Evolutionary conservation across 2,113 vertebrate genomes (phyloP), one percentile per base, ranked within the genome.

Genomic region (Dromiciops gliroides): DNA sequence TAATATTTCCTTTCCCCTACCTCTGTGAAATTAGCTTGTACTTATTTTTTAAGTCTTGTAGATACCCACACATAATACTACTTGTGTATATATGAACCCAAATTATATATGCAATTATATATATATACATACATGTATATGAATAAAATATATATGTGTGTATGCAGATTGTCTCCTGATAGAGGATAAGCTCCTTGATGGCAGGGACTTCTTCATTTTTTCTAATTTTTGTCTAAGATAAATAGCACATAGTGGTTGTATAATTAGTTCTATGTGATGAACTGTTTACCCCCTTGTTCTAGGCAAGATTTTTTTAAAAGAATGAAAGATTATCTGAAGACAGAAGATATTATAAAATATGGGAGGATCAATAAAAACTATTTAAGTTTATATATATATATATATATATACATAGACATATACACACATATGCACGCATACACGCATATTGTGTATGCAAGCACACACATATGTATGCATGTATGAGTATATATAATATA

Each of bases 131-230:
- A 12, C 14, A 37, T 67, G 14, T 37, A 12, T 14, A n/a, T n/a
- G n/a, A n/a, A n/a, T n/a, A n/a, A n/a, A n/a, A 56, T 2, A 28
- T 11, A 56, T 11, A 0, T 11, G 0, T 11, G 11, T 28, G 2
- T 56, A 75, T 19, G 31, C 11, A 67, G 37, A 75, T 19, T 75
- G 31, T n/a, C 3, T 67, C 14, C 31, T 67, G 60, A 67, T 67
- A 67, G 28, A n/a, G n/a, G 14, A 37, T 67, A 75, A 75, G 31
- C 12, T n/a, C 14, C 60, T n/a, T n/a, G 31, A 37, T 28, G 60
- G 31, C 56, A 67, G 8, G 60, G 31, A 37, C 1, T 67, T 67
- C 31, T 67, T 37, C 31, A n/a, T n/a, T 75, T n/a, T n/a, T 60
- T 28, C 26, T 28, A 25, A 28, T 56, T 56, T 56, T 56, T 28